A percentile compares a stretch with the other conserved stretches of the same genome.
phyloP scores from a whole-genome alignment of 1,140 invertebrate genomes.

The Drosophila novamexicana region DNA sequence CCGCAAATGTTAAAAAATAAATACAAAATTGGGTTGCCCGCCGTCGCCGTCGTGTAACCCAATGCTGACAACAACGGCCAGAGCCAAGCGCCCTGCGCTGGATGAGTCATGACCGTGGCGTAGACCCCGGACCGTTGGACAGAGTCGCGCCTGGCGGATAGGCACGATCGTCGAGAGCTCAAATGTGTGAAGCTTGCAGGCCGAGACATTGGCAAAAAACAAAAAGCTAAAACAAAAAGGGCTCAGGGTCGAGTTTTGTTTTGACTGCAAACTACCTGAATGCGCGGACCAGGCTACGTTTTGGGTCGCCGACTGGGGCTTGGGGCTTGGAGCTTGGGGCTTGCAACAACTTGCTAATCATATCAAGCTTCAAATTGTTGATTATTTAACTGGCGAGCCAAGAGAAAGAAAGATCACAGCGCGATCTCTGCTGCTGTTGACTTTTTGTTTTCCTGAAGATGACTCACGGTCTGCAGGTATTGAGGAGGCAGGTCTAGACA shows the following conservation, averaged over 20 bases:
- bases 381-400: constrained; percentile 55
- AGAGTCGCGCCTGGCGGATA: constrained; percentile 13
- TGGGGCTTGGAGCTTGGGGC: background rate
- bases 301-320: constrained; percentile 8
- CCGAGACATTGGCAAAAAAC: constrained; percentile 32
- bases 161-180: constrained; percentile 28
- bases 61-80: constrained; percentile 36
- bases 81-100: constrained; percentile 35
- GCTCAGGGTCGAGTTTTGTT: constrained; percentile 57
- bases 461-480: constrained; percentile 67
- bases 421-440: constrained; percentile 24
- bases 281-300: constrained; percentile 33
- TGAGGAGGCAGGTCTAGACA: background rate
- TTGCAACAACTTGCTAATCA: constrained; percentile 69
- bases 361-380: constrained; percentile 72
- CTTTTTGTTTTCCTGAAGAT: constrained; percentile 29
- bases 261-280: constrained; percentile 67
- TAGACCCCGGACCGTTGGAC: constrained; percentile 13
- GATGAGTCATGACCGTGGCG: constrained; percentile 38
- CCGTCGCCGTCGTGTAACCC: constrained; percentile 18
- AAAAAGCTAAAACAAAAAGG: constrained; percentile 31
- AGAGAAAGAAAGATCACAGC: constrained; percentile 33
- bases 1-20: constrained; percentile 20
- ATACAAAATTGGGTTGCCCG: constrained; percentile 49
- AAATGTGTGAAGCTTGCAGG: constrained; percentile 37